phyloP scores from a whole-genome alignment of 2,113 vertebrate genomes.

The Crotalus horridus region DNA sequence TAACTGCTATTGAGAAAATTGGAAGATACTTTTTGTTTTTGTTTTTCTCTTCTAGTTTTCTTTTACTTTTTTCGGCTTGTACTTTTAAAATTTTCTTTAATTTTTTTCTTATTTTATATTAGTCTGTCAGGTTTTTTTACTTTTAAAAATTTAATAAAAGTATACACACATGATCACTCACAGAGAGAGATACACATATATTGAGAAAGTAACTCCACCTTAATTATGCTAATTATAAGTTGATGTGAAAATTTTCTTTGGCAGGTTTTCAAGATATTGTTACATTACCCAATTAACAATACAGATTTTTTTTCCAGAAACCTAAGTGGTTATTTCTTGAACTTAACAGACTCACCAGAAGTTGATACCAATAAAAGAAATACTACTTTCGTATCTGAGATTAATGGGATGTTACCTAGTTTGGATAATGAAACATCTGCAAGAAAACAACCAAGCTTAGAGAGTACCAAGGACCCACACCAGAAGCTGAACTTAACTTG shows the following conservation, averaged over 20 bases:
- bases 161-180: background rate
- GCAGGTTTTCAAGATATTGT: background rate
- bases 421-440: background rate
- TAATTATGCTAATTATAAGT: background rate
- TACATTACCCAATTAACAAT: background rate
- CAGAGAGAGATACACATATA: background rate
- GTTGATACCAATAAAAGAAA: background rate
- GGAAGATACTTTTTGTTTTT: background rate
- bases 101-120: background rate
- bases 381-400: background rate
- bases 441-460: background rate
- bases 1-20: background rate
- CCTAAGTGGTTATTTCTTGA: background rate
- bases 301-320: background rate
- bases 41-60: background rate
- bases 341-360: background rate
- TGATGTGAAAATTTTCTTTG: background rate
- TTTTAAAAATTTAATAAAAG: background rate
- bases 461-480: background rate
- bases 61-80: background rate
- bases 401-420: background rate
- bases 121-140: background rate
- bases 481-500: background rate
- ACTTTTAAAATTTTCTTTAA: background rate
- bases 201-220: background rate